Percentiles rank a stretch among this genome's conserved stretches.
phyloP scores from a whole-genome alignment of 1,140 invertebrate genomes.

The Chionoecetes opilio region DNA sequence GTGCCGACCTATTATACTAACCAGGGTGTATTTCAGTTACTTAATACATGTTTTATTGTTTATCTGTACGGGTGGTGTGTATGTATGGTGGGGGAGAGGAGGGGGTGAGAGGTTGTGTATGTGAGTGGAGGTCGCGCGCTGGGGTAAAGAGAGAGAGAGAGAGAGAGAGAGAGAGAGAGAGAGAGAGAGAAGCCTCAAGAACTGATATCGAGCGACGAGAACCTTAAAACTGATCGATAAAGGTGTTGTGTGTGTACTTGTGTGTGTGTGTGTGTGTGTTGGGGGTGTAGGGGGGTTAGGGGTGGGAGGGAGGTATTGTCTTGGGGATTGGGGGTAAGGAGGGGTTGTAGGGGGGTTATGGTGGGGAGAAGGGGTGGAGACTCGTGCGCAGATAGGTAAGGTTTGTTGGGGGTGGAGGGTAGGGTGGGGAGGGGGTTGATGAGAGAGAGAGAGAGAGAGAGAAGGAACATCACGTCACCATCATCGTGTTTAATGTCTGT shows the following conservation, averaged over 20 bases:
- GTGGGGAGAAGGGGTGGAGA: background rate
- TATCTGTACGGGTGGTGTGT: background rate
- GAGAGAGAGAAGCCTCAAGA: slow-evolving; percentile 21
- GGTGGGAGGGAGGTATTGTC: background rate
- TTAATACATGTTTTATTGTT: background rate
- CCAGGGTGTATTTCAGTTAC: background rate
- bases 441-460: no score
- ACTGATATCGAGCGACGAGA: slow-evolving; percentile 11
- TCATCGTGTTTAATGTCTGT: background rate
- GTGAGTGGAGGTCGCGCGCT: background rate
- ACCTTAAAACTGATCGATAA: background rate
- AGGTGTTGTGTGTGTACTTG: background rate
- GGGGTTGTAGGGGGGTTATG: background rate
- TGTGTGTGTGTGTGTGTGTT: background rate
- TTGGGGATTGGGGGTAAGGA: background rate
- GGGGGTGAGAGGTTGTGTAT: background rate
- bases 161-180: slow-evolving; percentile 48
- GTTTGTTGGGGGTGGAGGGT: background rate
- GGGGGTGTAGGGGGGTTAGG: background rate
- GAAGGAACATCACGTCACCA: background rate
- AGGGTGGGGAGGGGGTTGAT: background rate
- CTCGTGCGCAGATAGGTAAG: background rate
- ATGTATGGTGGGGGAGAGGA: no score
- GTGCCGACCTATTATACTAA: background rate
- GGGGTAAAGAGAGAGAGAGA: slow-evolving; percentile 36